Base-by-base conservation (phyloP, 1,140 invertebrate species). In the Bicyclus anynana region DNA sequence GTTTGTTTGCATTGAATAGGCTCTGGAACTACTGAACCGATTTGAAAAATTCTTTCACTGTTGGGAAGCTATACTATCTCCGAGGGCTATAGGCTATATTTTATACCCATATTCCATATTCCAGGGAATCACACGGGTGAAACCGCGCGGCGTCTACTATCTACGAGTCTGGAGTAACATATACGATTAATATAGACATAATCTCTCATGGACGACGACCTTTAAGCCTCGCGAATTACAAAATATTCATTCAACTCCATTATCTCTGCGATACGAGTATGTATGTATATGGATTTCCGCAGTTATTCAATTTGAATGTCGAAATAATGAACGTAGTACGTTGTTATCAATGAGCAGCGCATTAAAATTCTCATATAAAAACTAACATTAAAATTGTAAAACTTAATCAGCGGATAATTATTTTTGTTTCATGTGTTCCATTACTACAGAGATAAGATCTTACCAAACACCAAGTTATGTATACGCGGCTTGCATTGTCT, bases 341-440 rank as follows among this genome's bases (percentile, higher is more conserved):
- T 12, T 44, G 40, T 44, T 44, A 44, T 44, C 40, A 44, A 20
- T 44, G 40, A 20, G 20, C 20, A 35, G 13, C 18, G 12, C n/a
- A 52, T 27, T 17, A 44, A 53, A 20, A 18, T 12, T 44, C 17
- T 14, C 23, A 12, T 26, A 53, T 27, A 53, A 53, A 53, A 53
- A 44, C 17, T 12, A 26, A 51, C 20, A 53, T 53, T 44, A 53
- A 47, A 59, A 53, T 33, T 53, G 50, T 59, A 59, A 58, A 59
- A 59, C 50, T 59, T 59, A 53, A 59, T 52, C 27, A 47, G 57
- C 51, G 50, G 33, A 53, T 59, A 59, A 59, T 59, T 48, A 42
- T 53, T 59, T n/a, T n/a, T n/a, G 18, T 51, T 53, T 38, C 50
- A 53, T 38, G 44, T 53, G 23, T 53, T 48, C 38, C 21, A 51